These are phyloP conservation scores for Tenebrio molitor DNA, from an alignment of 1,140 invertebrate species.

Conservation along the genomic window DNA sequence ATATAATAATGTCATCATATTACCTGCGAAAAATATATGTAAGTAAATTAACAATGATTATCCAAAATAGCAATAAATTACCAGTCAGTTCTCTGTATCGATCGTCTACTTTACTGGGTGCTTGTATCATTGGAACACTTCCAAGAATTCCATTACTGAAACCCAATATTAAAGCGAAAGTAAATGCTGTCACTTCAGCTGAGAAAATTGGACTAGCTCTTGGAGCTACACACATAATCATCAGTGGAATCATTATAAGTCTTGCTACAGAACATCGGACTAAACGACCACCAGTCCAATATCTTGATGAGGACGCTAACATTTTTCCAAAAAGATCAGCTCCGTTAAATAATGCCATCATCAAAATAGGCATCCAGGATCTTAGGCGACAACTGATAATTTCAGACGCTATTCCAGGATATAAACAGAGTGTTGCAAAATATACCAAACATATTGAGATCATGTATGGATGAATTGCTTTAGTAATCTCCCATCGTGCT, in stretches of 20 bases:
- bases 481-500: constrained; percentile 81
- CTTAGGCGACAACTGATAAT: constrained; percentile 85
- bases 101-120: constrained; percentile 84
- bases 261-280: constrained; percentile 71
- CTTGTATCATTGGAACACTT: constrained; percentile 92
- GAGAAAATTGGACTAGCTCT: constrained; percentile 79
- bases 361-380: constrained; percentile 91
- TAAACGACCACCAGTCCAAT: constrained; percentile 83
- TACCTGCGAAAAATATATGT: constrained; percentile 72
- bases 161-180: constrained; percentile 82
- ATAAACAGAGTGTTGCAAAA: constrained; percentile 88
- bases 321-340: constrained; percentile 87
- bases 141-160: constrained; percentile 90
- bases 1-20: constrained; percentile 94
- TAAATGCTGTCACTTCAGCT: constrained; percentile 77
- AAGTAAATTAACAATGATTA: not conserved
- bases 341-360: constrained; percentile 91
- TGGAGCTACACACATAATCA: constrained; percentile 84
- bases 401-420: constrained; percentile 91
- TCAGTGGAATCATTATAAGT: constrained; percentile 82
- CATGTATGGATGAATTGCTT: constrained; percentile 91
- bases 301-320: constrained; percentile 82
- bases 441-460: constrained; percentile 87
- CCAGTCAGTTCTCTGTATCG: constrained; percentile 83
- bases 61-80: constrained; percentile 59